These are phyloP conservation scores for Ooceraea biroi DNA, from an alignment of 1,140 invertebrate genomes.

Conservation along the genomic window DNA sequence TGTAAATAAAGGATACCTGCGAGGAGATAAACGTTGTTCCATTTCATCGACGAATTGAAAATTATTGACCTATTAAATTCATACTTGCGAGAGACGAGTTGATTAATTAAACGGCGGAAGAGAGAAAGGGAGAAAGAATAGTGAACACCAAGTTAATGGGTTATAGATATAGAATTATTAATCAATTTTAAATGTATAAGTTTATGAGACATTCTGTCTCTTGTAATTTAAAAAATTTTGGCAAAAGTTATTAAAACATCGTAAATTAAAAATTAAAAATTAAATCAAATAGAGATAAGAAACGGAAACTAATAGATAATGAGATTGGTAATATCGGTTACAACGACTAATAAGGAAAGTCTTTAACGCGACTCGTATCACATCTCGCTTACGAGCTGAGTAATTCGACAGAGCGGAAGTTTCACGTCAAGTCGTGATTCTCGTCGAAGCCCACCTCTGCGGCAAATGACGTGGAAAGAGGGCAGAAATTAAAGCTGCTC, in stretches of 20 bases:
- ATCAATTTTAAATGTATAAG: neutral
- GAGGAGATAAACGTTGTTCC: slow-evolving; percentile 6
- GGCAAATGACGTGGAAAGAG: slow-evolving; percentile 72
- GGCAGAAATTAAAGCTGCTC: slow-evolving; percentile 75
- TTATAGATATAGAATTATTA: neutral
- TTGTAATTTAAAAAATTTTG: neutral
- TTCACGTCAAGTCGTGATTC: slow-evolving; percentile 68
- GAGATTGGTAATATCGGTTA: neutral
- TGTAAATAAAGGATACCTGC: slow-evolving; percentile 22
- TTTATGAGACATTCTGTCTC: neutral
- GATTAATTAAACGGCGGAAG: neutral
- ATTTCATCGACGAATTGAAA: neutral
- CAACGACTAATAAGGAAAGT: slow-evolving; percentile 17
- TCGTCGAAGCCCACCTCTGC: slow-evolving; percentile 63
- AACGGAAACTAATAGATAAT: neutral
- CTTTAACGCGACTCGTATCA: slow-evolving; percentile 25
- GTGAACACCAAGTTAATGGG: neutral
- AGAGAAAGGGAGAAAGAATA: neutral
- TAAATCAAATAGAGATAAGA: slow-evolving; percentile 10
- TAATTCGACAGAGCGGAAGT: slow-evolving; percentile 64
- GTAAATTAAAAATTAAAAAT: neutral
- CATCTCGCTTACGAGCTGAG: slow-evolving; percentile 35
- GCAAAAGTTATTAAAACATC: neutral
- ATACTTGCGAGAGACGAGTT: neutral
- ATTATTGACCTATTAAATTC: slow-evolving; percentile 2